These are phyloP conservation scores for Octodon degus DNA, from an alignment of 2,113 vertebrate species.

Conservation along the genomic window DNA sequence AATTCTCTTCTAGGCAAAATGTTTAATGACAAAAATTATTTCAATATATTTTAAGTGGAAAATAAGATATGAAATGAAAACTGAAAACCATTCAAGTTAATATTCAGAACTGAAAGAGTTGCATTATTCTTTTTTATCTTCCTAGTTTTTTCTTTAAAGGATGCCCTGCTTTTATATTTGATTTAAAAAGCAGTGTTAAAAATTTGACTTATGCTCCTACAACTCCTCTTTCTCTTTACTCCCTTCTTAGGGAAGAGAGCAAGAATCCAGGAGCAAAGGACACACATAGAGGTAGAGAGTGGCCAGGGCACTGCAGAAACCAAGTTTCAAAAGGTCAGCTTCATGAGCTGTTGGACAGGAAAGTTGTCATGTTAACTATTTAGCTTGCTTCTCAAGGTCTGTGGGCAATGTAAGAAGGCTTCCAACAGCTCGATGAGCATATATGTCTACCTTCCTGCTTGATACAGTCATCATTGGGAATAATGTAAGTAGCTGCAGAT, in stretches of 20 bases:
- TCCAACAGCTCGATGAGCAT: not conserved
- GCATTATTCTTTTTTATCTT: not conserved
- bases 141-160: conserved; percentile 18
- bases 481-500: not conserved
- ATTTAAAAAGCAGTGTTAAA: not conserved
- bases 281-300: not conserved
- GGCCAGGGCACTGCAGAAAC: not conserved
- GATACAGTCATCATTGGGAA: not conserved
- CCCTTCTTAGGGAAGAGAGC: not conserved
- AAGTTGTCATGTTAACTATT: not conserved
- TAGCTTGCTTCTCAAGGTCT: not conserved
- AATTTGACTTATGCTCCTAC: not conserved
- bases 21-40: conserved; percentile 51
- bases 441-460: not conserved
- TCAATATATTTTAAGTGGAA: conserved; percentile 39
- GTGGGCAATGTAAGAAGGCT: not conserved
- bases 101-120: not conserved
- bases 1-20: conserved; percentile 5
- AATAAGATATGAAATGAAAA: not conserved
- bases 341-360: not conserved
- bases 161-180: not conserved
- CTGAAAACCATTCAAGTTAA: not conserved
- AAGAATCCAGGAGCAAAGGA: not conserved
- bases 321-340: not conserved
- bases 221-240: not conserved